Conservation (phyloP, 2,888 invertebrate species). For the Scaptomyza tumidula region DNA sequence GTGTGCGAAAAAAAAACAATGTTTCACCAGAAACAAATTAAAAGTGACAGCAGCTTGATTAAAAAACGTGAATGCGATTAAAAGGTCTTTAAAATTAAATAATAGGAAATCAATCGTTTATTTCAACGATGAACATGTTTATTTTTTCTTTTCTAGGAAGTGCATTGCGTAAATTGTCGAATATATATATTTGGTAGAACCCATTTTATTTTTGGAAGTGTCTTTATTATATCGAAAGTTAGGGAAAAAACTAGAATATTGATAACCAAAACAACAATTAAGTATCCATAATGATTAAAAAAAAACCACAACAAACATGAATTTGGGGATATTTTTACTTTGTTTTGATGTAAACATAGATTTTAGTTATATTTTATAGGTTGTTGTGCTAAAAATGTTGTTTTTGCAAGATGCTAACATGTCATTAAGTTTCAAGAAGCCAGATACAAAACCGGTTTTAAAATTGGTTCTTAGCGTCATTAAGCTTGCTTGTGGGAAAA, state of each 20-base stretch:
- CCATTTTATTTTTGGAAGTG: neutral
- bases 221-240: neutral
- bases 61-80: conserved; percentile 4
- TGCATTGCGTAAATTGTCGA: too few species aligned
- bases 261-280: neutral
- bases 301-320: neutral
- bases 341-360: neutral
- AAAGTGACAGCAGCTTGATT: conserved; percentile 27
- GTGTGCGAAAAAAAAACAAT: conserved; percentile 23
- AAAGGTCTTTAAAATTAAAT: conserved; percentile 9
- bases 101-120: neutral
- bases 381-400: neutral
- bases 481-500: neutral
- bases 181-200: neutral
- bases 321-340: neutral
- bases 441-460: conserved; percentile 2
- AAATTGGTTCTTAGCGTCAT: neutral
- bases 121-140: neutral
- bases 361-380: neutral
- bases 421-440: neutral
- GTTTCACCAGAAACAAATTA: conserved; percentile 13
- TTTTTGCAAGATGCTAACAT: neutral
- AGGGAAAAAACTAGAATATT: neutral
- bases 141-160: neutral
- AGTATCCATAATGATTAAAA: neutral